Evolutionary conservation across 2,797 vertebrate species (phyloP).

Genomic region (Enteromius anoplus): DNA sequence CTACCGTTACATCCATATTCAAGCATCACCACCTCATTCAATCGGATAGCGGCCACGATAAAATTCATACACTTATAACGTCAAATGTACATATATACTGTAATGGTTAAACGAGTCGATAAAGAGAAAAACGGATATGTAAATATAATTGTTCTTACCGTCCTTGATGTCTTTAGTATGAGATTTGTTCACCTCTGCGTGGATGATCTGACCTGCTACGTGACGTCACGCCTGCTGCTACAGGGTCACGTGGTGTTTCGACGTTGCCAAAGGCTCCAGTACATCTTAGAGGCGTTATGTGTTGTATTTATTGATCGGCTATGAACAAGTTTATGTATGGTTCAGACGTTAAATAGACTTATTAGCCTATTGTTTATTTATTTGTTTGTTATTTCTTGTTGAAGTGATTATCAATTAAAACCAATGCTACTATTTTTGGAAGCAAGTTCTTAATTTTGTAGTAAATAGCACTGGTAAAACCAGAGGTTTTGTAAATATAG

Average conservation of each 20-base stretch:
- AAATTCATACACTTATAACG: background rate
- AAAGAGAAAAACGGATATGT: background rate
- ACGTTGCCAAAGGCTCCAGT: accelerated
- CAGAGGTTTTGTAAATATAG: too few relatives aligned
- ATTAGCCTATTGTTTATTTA: background rate
- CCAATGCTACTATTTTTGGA: background rate
- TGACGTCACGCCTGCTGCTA: conserved; percentile 30
- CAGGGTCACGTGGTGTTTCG: conserved; percentile 17
- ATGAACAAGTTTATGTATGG: background rate
- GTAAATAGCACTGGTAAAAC: background rate
- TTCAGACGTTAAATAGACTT: background rate
- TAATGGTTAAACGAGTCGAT: background rate
- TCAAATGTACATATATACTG: background rate
- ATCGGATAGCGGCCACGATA: background rate
- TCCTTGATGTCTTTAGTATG: background rate
- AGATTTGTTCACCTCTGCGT: background rate
- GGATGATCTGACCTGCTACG: background rate
- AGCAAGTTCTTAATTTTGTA: background rate
- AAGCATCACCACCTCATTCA: background rate
- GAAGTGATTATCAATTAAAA: background rate
- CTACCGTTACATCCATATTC: background rate
- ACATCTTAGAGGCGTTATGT: background rate
- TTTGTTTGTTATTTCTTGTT: background rate
- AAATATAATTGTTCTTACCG: background rate
- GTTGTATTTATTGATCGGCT: background rate